These are phyloP conservation scores for Hydrolagus colliei DNA, from an alignment of 2,797 vertebrate genomes.

Conservation along the genomic window DNA sequence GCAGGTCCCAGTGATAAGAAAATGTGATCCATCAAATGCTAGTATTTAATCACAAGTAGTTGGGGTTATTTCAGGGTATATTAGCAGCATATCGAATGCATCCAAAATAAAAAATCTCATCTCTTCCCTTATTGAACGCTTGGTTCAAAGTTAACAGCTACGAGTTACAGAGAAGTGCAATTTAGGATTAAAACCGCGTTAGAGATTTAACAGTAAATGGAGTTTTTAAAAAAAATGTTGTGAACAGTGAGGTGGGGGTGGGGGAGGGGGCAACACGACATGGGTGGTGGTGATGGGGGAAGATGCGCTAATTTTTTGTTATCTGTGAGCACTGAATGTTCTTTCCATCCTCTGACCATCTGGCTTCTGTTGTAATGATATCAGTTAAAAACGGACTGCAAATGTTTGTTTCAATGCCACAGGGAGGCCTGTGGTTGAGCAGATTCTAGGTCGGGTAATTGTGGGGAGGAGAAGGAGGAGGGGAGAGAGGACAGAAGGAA, in stretches of 20 bases:
- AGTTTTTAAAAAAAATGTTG: not conserved
- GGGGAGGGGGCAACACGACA: not conserved
- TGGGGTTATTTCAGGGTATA: no score
- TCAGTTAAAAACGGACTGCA: not conserved
- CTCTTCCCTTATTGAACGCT: no score
- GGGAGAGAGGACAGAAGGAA: not conserved
- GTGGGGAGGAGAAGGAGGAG: not conserved
- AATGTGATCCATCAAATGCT: no score
- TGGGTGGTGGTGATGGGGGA: not conserved
- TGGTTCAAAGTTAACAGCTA: no score
- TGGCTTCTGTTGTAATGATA: not conserved
- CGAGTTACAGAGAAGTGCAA: no score
- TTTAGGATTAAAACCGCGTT: no score
- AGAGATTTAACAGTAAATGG: no score
- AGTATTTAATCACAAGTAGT: no score
- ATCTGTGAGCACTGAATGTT: not conserved
- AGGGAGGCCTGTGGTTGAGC: not conserved
- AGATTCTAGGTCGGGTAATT: not conserved
- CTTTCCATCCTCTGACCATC: not conserved
- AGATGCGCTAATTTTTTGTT: not conserved
- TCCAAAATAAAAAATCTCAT: no score
- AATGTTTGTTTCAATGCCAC: not conserved
- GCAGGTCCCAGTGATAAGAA: no score
- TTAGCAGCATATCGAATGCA: no score
- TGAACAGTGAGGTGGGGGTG: not conserved